A percentile compares a stretch with the other conserved stretches of the same genome.
These are phyloP conservation scores for Daubentonia madagascariensis DNA, from an alignment of 2,113 vertebrate genomes.

Conservation along the genomic window DNA sequence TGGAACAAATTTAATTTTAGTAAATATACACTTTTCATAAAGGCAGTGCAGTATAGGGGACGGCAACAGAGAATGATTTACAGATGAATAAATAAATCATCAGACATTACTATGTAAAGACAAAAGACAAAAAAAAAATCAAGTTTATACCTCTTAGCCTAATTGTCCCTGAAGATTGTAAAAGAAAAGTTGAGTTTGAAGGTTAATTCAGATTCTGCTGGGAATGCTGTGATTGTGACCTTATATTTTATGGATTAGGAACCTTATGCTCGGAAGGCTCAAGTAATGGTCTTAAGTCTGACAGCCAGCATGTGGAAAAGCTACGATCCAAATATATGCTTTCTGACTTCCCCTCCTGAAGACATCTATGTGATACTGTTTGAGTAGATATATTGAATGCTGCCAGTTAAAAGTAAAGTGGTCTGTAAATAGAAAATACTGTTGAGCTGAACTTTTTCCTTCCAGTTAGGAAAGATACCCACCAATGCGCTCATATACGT, in stretches of 20 bases:
- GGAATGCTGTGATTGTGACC: background rate
- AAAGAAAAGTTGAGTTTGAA: background rate
- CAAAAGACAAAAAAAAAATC: background rate
- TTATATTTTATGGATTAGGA: background rate
- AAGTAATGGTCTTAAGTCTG: background rate
- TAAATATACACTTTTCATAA: background rate
- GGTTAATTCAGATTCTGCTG: background rate
- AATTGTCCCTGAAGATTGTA: background rate
- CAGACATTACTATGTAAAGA: background rate
- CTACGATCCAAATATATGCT: background rate
- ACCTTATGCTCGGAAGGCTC: background rate
- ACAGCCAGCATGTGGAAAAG: background rate
- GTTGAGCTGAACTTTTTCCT: background rate
- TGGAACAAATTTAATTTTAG: constrained; percentile 2
- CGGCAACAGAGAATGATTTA: background rate
- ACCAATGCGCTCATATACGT: background rate
- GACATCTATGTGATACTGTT: background rate
- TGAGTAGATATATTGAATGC: background rate
- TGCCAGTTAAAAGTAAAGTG: background rate
- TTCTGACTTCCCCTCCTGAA: background rate
- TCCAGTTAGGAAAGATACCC: background rate
- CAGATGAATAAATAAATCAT: background rate
- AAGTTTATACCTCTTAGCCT: background rate
- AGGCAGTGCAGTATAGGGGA: background rate
- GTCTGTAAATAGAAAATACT: background rate